These are phyloP conservation scores for Germaria angustata DNA, from an alignment of 2,888 invertebrate genomes.

Conservation along the genomic window DNA sequence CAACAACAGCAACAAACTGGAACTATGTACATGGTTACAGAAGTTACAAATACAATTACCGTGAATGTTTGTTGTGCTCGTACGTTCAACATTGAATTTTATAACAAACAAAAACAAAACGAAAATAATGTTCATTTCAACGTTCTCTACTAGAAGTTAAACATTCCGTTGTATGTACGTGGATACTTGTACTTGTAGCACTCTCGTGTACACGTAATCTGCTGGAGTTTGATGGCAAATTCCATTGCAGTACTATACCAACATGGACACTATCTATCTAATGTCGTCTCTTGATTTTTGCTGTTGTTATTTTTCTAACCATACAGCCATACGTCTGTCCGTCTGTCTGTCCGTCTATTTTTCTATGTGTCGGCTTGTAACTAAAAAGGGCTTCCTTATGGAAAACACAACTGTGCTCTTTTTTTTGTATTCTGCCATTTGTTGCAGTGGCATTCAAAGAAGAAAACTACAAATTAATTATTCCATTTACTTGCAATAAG, in stretches of 20 bases:
- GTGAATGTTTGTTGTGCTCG: conserved; percentile 33
- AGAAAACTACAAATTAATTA: conserved; percentile 59
- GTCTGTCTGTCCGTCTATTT: not conserved
- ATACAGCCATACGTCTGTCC: not conserved
- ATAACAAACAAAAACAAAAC: too few species aligned
- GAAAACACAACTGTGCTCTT: conserved; percentile 37
- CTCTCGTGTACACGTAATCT: not conserved
- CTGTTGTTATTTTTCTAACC: not conserved
- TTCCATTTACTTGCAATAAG: conserved; percentile 25
- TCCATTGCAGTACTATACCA: conserved; percentile 7
- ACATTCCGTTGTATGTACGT: conserved; percentile 9
- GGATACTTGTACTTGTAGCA: not conserved
- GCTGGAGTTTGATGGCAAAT: conserved; percentile 30
- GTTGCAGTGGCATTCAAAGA: conserved; percentile 1
- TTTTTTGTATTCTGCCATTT: conserved; percentile 2
- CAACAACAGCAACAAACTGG: conserved; percentile 23
- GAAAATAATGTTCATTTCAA: conserved; percentile 5
- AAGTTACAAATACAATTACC: conserved; percentile 51
- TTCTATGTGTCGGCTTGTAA: not conserved
- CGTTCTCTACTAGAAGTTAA: not conserved
- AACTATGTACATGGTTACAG: too few species aligned
- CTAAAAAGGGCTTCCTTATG: conserved; percentile 60
- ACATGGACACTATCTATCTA: too few species aligned
- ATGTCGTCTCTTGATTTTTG: not conserved
- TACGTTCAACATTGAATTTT: conserved; percentile 26